Base-by-base conservation (phyloP, 2,888 invertebrate species). In the Caenorhabditis uteleia region DNA sequence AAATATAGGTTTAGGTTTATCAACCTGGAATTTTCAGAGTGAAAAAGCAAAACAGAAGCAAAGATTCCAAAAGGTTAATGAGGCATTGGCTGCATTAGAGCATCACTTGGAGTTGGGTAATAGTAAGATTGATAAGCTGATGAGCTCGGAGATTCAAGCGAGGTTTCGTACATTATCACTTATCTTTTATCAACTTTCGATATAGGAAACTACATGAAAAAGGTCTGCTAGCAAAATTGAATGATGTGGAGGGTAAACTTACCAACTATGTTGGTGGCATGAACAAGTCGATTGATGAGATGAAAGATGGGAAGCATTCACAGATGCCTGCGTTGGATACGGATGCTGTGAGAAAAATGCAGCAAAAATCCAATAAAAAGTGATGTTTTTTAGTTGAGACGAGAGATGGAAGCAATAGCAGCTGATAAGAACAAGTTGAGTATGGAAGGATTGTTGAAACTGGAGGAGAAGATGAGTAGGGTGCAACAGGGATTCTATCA, bases 401-500 rank as follows among this genome's bases (percentile, higher is more conserved):
- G 80, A 7, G 82, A 82, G 36, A 82, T 82, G 80, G 81, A 82
- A 42, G 75, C 77, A 1, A 81, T 82, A 12, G 71, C 81, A 5
- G 76, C 80, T 3, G 82, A 82, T 51, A 82, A 82, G 59, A 81
- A 80, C 68, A 82, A 82, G 45, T 50, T 82, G 50, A 78, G 75
- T 40, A 82, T 82, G 82, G 82, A 82, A 44, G 82, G 82, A 3
- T 56, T 82, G 26, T 49, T 82, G 42, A 80, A 80, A 45, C 39
- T 82, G 34, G 82, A 82, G 55, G 82, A 82, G 67, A 82, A 80
- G 53, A 80, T 82, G 66, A 71, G 71, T 10, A 50, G 77, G 18
- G 79, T 82, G 8, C 82, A 82, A 51, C 64, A 73, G 51, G 77
- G 78, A 73, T 62, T 75, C 25, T 57, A 71, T 43, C 60, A 65